A percentile compares a stretch with the other conserved stretches of the same genome.
Conservation (phyloP, 2,888 invertebrate genomes). For the Cristatella mucedo region DNA sequence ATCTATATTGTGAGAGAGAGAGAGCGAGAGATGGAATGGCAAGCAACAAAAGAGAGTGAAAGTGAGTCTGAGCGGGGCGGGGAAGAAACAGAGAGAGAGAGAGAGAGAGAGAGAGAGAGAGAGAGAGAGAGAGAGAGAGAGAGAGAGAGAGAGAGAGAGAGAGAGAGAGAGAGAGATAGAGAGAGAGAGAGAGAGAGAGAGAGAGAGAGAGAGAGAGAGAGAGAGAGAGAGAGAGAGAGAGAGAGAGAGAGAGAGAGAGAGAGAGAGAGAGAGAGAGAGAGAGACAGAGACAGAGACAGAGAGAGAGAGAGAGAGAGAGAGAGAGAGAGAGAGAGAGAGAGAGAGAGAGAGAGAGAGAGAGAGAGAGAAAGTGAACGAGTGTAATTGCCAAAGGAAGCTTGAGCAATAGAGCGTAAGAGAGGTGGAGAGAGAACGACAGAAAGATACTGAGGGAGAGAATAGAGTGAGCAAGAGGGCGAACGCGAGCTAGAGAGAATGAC, state of each 20-base stretch:
- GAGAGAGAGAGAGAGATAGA: no score
- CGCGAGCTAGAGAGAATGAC: no score
- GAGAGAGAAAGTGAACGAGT: neutral
- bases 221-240: conserved; percentile 1
- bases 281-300: neutral
- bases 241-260: conserved; percentile 1
- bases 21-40: neutral
- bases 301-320: conserved; percentile 1
- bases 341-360: conserved; percentile 1
- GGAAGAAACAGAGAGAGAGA: neutral
- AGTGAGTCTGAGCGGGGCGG: neutral
- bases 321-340: conserved; percentile 1
- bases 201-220: conserved; percentile 1
- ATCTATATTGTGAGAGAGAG: neutral
- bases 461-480: no score
- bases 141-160: conserved; percentile 1
- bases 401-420: no score
- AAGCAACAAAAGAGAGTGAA: neutral
- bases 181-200: conserved; percentile 1
- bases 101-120: conserved; percentile 1
- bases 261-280: conserved; percentile 1
- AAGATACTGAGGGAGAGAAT: no score
- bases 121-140: conserved; percentile 1
- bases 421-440: no score
- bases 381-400: no score